Evolutionary conservation across 2,888 invertebrate species (phyloP), one percentile per base, ranked within the genome.

Genomic region (Cataglyphis cursor): DNA sequence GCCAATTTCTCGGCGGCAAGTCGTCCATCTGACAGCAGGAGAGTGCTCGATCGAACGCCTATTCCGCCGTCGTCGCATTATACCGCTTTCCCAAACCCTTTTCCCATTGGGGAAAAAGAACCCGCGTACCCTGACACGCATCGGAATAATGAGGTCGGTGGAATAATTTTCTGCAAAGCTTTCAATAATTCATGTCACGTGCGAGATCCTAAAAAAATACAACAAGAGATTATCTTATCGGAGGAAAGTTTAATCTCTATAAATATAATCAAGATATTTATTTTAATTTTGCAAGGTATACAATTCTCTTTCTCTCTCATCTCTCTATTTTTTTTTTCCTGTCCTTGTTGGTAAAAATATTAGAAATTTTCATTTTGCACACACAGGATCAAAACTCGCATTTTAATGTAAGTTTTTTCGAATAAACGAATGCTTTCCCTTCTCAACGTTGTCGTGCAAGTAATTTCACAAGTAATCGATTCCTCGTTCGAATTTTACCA

Each of bases 161-260:
- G 88, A 84, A 89, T 90, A 90, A 90, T 88, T 86, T 88, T 84
- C 88, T 28, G 44, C 44, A 35, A 84, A 82, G 76, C 76, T 84
- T 85, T 90, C 85, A 90, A 90, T 90, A 89, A 90, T 90, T 89
- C 88, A 90, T 90, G 85, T 84, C 70, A 75, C 85, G 72, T 81
- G 78, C 44, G 59, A 61, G 48, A 72, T 59, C 44, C 73, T 35
- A 62, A 68, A 64, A 84, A 82, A 78, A 59, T 24, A 72, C 70
- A 24, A 44, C 38, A 15, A 44, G n/a, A 72, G 59, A 80, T 80
- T 80, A 72, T 61, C 59, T 44, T 35, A 66, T 70, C 70, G 18
- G 24, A 59, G 59, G 24, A 57, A 12, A 48, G 41, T 68, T 75
- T 4, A 41, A 5, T 51, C 12, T 6, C 24, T 38, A 38, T 24